These are phyloP conservation scores for Oryzias dopingdopingensis DNA, from an alignment of 2,797 vertebrate genomes.

Conservation along the genomic window DNA sequence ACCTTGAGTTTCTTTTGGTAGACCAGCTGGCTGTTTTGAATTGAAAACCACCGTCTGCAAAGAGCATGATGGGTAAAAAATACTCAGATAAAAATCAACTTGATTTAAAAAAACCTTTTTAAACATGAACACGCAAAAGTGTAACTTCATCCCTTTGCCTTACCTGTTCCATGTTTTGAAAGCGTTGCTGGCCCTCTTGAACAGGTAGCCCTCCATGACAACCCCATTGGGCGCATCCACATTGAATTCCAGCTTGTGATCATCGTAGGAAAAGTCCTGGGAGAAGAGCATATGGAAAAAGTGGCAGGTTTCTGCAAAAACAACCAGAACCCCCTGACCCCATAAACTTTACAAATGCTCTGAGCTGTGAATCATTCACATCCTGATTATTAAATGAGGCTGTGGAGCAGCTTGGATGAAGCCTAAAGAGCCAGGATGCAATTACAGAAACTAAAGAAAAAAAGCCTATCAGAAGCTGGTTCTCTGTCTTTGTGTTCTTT, in stretches of 20 bases:
- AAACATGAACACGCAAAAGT: not conserved
- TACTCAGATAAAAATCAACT: too few relatives aligned
- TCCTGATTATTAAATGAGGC: too few relatives aligned
- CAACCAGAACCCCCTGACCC: too few relatives aligned
- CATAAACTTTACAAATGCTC: too few relatives aligned
- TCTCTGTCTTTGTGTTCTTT: too few relatives aligned
- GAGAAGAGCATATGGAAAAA: constrained; percentile 9
- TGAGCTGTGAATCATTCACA: too few relatives aligned
- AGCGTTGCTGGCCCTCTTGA: constrained; percentile 97
- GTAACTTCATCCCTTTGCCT: not conserved
- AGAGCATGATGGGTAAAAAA: not conserved
- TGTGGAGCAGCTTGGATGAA: too few relatives aligned
- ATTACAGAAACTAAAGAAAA: too few relatives aligned
- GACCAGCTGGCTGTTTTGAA: constrained; percentile 96
- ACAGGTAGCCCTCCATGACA: constrained; percentile 98
- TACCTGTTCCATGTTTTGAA: constrained; percentile 98
- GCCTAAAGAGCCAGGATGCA: too few relatives aligned
- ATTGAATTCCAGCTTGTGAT: constrained; percentile 91
- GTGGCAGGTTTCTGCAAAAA: not conserved
- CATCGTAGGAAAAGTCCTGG: constrained; percentile 95
- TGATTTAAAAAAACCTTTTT: too few relatives aligned
- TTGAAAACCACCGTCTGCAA: constrained; percentile 94
- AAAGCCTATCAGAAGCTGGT: too few relatives aligned
- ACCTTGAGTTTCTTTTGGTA: constrained; percentile 98
- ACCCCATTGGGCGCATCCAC: constrained; percentile 94